Evolutionary conservation across 2,888 invertebrate genomes (phyloP), one percentile per base, ranked within the genome.

Genomic region (Emmelina monodactyla): DNA sequence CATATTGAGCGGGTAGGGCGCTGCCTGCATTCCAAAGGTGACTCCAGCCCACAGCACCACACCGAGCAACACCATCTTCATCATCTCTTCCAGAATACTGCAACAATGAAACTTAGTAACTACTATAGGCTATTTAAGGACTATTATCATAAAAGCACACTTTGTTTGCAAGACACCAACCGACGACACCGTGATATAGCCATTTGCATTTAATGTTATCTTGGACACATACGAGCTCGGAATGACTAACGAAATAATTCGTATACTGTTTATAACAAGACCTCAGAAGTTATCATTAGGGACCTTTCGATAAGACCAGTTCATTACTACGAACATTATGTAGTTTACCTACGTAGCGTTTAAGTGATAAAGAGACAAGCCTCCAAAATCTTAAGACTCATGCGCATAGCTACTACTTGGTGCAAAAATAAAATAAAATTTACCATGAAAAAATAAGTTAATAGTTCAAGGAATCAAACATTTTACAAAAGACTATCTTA

Each of bases 61-160:
- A 35, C 78, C 79, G 37, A 79, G 63, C 39, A 76, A 41, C 38
- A 75, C 58, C 65, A 75, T 64, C 63, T 75, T 80, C 64, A 59
- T 69, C 62, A 78, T 71, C 69, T 81, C 81, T 55, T 80, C 81
- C 49, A 79, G 56, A 55, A 80, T 66, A 53, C 81, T 81, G 64
- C 42, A 78, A 70, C 56, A 64, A 66, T 47, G 42, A 16, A 34
- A 37, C 3, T n/a, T 10, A 25, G n/a, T n/a, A n/a, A n/a, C 6
- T 9, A 6, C 9, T 19, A 19, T 19, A 19, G 5, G 19, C 9
- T 19, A 19, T 19, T 6, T n/a, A n/a, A n/a, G n/a, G n/a, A n/a
- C 5, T 5, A 19, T 19, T 19, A 6, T 5, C 19, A 19, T 19
- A 19, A 19, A 6, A 6, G 5, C 6, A 19, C 19, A 25, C n/a